Evolutionary conservation across 2,113 vertebrate genomes (phyloP), one percentile per base, ranked within the genome.

Genomic region (Crotalus tigris): DNA sequence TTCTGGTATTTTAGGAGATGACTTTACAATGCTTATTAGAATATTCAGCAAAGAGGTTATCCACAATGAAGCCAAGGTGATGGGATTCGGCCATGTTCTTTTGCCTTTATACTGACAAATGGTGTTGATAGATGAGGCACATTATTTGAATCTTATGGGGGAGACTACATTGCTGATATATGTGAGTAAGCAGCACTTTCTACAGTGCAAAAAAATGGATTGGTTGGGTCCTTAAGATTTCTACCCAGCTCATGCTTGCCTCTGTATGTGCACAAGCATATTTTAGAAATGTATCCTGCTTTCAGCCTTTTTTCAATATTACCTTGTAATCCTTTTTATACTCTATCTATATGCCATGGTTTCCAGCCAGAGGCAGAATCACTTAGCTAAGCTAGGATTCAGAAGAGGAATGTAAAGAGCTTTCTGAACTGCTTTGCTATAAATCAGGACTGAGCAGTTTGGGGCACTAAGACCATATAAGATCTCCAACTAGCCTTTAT

Each of bases 161-260:
- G 91, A 89, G 92, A 44, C 8, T 57, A 58, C 24, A 59, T 9
- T 86, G n/a, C 51, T 7, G 3, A 13, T 19, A 21, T 21, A 39
- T 87, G 15, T n/a, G 15, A 8, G n/a, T 19, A 75, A 75, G 49
- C 5, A 21, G 21, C 15, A 87, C 46, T 46, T 61, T 90, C 24
- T 64, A 24, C 39, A 21, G 89, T 92, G 33, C 94, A 92, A 92
- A 51, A 9, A 92, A 95, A 91, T 21, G 8, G 92, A 57, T 33
- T 6, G 46, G 88, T 24, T 9, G 61, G 15, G 2, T 11, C 92
- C 24, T 94, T n/a, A 75, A 75, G 13, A 1, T 19, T 75, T 75
- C n/a, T 75, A 75, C 15, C n/a, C 15, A 75, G 5, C 13, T 75
- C n/a, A 75, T 7, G 6, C n/a, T 39, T 75, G 13, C 15, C n/a